Conservation (phyloP, 2,797 vertebrate genomes). For the Allobates femoralis region DNA sequence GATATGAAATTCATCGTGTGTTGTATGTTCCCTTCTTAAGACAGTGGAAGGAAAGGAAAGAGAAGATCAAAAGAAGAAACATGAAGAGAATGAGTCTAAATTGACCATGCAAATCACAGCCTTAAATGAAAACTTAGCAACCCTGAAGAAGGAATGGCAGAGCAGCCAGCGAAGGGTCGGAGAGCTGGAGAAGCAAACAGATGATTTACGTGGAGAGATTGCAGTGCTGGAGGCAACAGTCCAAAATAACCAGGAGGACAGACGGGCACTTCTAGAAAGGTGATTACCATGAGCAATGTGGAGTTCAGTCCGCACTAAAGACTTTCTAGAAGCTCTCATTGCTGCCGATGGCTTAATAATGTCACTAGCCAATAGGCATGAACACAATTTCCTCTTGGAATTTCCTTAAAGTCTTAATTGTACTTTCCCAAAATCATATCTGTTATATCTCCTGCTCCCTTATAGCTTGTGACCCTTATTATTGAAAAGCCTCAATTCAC, state of each 20-base stretch:
- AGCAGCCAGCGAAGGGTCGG: constrained; percentile 88
- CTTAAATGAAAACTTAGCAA: constrained; percentile 94
- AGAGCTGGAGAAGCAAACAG: constrained; percentile 95
- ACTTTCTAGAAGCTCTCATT: neutral
- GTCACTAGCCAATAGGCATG: neutral
- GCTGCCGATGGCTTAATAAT: neutral
- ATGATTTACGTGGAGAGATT: constrained; percentile 94
- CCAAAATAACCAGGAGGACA: constrained; percentile 97
- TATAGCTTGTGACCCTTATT: too few species aligned
- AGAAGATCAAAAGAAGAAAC: constrained; percentile 82
- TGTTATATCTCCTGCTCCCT: too few species aligned
- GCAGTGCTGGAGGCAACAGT: constrained; percentile 96
- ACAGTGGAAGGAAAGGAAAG: constrained; percentile 83
- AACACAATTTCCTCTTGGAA: neutral
- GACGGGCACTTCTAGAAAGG: constrained; percentile 93
- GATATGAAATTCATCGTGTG: neutral
- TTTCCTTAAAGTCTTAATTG: neutral
- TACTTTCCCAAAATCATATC: neutral
- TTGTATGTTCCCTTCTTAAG: constrained; percentile 72
- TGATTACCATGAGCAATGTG: constrained; percentile 61
- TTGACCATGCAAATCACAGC: constrained; percentile 88
- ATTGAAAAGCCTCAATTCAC: neutral
- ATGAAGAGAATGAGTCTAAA: constrained; percentile 87
- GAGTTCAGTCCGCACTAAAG: neutral
- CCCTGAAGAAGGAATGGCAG: constrained; percentile 96